Evolutionary conservation across 1,140 invertebrate species (phyloP).

Genomic region (Zaprionus ornatus): DNA sequence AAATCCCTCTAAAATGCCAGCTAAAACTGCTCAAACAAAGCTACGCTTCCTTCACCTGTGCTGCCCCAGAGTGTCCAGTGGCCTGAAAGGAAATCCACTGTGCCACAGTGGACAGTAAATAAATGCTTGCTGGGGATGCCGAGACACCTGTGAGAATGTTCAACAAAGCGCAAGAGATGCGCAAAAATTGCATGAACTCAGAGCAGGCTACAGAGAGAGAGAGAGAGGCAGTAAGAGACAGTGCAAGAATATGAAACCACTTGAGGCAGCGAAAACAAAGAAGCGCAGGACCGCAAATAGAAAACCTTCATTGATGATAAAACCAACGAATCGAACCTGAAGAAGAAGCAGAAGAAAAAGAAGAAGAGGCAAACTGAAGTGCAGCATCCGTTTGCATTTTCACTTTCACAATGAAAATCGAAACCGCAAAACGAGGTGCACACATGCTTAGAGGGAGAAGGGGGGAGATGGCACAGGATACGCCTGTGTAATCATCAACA

Average conservation of each 20-base stretch:
- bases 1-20: not conserved
- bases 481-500: constrained; percentile 53
- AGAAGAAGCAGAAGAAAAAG: not conserved
- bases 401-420: constrained; percentile 79
- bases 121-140: constrained; percentile 32
- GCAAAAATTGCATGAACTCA: constrained; percentile 73
- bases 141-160: constrained; percentile 77
- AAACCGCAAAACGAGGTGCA: constrained; percentile 59
- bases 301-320: constrained; percentile 33
- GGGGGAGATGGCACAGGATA: constrained; percentile 42
- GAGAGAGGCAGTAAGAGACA: not conserved
- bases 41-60: not conserved
- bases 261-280: constrained; percentile 61
- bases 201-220: constrained; percentile 24
- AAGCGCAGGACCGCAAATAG: constrained; percentile 52
- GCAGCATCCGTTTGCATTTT: constrained; percentile 79
- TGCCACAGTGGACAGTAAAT: constrained; percentile 62
- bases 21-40: not conserved
- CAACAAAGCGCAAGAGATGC: constrained; percentile 71
- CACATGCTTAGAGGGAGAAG: constrained; percentile 20
- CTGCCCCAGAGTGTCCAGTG: constrained; percentile 1
- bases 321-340: constrained; percentile 23
- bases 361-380: constrained; percentile 40
- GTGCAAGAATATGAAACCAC: constrained; percentile 62
- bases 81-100: constrained; percentile 54